Percentiles rank a stretch among this genome's conserved stretches.
Evolutionary conservation across 92 coral and sea anemone species (phyloP).

Genomic region (Plumapathes pennacea): DNA sequence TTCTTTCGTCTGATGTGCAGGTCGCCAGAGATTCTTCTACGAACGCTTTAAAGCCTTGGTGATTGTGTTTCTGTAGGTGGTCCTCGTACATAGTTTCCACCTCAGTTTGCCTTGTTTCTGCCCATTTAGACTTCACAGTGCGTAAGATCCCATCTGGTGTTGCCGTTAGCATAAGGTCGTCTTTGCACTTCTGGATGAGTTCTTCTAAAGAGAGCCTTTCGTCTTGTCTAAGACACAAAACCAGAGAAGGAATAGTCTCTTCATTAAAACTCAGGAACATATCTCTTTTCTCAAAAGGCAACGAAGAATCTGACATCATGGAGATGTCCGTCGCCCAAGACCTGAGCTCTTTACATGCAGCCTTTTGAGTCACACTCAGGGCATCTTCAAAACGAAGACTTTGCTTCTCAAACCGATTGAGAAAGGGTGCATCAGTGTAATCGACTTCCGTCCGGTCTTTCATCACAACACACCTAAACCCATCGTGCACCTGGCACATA

Average conservation of each 20-base stretch:
- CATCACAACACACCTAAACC: slow-evolving; percentile 58
- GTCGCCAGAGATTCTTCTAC: not conserved
- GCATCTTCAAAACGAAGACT: slow-evolving; percentile 55
- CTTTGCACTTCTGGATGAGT: slow-evolving; percentile 31
- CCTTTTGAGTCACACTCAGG: slow-evolving; percentile 7
- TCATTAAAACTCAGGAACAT: slow-evolving; percentile 44
- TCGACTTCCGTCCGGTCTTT: slow-evolving; percentile 42
- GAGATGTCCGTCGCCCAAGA: slow-evolving; percentile 27
- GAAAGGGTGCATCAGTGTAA: slow-evolving; percentile 62
- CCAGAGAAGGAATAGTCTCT: slow-evolving; percentile 54
- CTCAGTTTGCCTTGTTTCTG: slow-evolving; percentile 11
- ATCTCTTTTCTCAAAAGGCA: slow-evolving; percentile 33
- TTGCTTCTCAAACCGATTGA: slow-evolving; percentile 65
- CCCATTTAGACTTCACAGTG: slow-evolving; percentile 16
- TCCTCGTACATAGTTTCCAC: slow-evolving; percentile 1
- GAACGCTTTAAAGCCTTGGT: slow-evolving; percentile 22
- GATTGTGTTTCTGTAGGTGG: slow-evolving; percentile 14
- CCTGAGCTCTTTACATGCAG: slow-evolving; percentile 4
- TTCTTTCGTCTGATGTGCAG: not conserved
- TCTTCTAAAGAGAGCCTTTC: not conserved
- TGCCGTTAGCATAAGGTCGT: slow-evolving; percentile 25
- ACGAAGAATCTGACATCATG: slow-evolving; percentile 1
- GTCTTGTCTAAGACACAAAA: slow-evolving; percentile 12
- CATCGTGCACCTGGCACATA: slow-evolving; percentile 51
- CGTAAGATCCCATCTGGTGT: slow-evolving; percentile 38